Evolutionary conservation across 2,797 vertebrate species (phyloP).

Genomic region (Malurus leucopterus): DNA sequence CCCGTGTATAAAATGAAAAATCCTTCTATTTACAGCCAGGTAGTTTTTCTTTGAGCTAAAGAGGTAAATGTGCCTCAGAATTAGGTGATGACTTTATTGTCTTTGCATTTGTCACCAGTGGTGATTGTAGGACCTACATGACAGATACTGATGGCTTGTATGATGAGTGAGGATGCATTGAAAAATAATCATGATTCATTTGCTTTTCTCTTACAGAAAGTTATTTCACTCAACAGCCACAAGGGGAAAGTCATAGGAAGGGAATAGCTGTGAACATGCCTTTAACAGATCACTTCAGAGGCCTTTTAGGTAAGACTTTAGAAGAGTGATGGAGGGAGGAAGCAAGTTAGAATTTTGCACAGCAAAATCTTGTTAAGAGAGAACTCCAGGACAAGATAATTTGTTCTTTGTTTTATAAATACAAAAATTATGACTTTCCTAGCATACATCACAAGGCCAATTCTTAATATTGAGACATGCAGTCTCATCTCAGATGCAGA

Average conservation of each 20-base stretch:
- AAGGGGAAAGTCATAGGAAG: neutral
- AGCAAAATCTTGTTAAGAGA: constrained; percentile 7
- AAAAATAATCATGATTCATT: neutral
- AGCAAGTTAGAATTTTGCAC: neutral
- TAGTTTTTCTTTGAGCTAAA: neutral
- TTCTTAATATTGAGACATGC: neutral
- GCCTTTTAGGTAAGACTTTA: neutral
- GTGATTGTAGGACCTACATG: neutral
- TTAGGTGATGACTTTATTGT: neutral
- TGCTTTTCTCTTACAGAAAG: neutral
- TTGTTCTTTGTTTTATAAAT: neutral
- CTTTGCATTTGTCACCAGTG: neutral
- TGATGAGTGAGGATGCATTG: neutral
- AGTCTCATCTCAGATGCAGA: neutral
- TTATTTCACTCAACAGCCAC: neutral
- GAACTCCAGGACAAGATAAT: neutral
- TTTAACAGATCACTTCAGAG: neutral
- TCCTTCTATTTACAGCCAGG: neutral
- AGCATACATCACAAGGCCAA: neutral
- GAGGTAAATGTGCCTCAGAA: neutral
- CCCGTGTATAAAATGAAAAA: neutral
- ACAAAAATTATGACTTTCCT: neutral
- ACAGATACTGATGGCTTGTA: neutral
- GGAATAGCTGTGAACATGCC: neutral
- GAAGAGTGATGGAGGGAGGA: neutral